phyloP scores from a whole-genome alignment of 92 coral and sea anemone species.

The Parazoanthus atlanticus region DNA sequence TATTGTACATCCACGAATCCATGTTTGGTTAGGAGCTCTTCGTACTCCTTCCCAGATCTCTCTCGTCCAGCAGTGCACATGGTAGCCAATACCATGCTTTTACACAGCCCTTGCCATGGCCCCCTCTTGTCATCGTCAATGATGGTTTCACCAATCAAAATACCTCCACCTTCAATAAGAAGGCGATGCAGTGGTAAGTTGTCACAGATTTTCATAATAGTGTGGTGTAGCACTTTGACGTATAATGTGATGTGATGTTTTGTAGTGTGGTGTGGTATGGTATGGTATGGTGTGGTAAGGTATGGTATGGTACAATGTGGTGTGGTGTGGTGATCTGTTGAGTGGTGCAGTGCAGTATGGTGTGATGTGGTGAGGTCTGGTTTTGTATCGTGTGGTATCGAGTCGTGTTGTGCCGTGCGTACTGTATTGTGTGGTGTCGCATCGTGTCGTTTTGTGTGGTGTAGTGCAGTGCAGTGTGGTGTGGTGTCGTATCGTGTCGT shows the following conservation, averaged over 20 bases:
- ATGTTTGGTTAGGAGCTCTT: background rate
- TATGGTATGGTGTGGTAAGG: background rate
- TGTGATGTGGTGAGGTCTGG: background rate
- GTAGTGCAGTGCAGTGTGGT: background rate
- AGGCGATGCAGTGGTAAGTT: background rate
- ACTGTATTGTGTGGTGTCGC: background rate
- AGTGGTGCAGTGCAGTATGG: background rate
- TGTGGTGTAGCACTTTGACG: too few species aligned
- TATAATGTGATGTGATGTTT: too few species aligned
- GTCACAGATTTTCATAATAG: too few species aligned
- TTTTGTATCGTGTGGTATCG: background rate
- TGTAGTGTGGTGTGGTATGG: background rate
- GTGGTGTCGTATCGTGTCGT: background rate
- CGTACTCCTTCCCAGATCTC: background rate
- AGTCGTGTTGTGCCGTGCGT: background rate
- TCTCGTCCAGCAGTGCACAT: background rate
- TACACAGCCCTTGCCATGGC: background rate
- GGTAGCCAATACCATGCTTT: background rate
- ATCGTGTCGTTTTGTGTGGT: background rate
- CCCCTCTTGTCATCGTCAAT: conserved; percentile 2
- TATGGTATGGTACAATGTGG: background rate
- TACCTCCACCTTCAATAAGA: background rate
- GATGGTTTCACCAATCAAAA: background rate
- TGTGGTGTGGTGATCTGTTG: background rate
- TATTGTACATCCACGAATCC: background rate